These are phyloP conservation scores for Eulacestoma nigropectus DNA, from an alignment of 2,113 vertebrate species.

Conservation along the genomic window DNA sequence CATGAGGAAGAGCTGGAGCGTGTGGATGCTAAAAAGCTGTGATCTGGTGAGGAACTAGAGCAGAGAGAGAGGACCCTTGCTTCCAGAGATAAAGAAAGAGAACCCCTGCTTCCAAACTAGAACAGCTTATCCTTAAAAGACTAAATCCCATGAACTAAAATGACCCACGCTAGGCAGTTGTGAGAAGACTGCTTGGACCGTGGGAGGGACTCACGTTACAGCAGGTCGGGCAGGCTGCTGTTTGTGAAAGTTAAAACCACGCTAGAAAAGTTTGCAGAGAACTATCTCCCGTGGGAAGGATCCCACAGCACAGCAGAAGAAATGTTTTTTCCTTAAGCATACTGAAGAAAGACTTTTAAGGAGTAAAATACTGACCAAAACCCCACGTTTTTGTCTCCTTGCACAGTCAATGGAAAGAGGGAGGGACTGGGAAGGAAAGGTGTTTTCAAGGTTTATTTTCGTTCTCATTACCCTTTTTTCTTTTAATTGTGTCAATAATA, in stretches of 20 bases:
- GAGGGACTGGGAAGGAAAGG: not conserved
- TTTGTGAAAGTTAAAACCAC: not conserved
- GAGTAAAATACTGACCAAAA: not conserved
- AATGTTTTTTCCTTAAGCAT: not conserved
- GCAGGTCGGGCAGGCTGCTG: not conserved
- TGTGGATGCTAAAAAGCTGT: not conserved
- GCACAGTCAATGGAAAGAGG: accelerated
- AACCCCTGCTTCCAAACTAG: not conserved
- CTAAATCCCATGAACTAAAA: not conserved
- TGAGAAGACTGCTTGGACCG: not conserved
- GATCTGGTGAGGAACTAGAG: not conserved
- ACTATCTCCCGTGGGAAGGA: not conserved
- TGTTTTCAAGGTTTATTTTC: not conserved
- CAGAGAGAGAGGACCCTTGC: not conserved
- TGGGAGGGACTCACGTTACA: not conserved
- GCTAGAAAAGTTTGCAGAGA: not conserved
- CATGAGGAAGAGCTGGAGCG: not conserved
- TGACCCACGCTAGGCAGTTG: not conserved
- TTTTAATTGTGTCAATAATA: not conserved
- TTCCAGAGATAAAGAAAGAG: no score
- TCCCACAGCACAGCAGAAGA: not conserved
- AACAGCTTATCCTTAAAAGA: not conserved
- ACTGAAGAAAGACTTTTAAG: not conserved
- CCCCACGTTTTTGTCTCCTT: not conserved
- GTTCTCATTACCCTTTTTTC: not conserved